Evolutionary conservation across 35 echinoderm and acorn worm species (phyloP), one percentile per base, ranked within the genome.

Genomic region (Apostichopus californicus): DNA sequence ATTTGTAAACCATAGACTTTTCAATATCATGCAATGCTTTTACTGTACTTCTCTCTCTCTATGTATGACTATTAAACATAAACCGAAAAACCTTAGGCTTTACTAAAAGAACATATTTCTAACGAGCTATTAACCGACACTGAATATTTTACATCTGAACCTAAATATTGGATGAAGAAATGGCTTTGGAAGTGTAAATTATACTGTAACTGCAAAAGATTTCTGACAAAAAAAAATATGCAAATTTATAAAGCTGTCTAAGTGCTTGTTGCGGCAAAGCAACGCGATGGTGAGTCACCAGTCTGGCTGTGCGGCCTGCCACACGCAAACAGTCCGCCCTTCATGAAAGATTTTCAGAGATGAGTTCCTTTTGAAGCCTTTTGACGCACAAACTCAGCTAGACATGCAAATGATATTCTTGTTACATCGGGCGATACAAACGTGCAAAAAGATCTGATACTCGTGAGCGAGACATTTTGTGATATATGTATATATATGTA

Each of bases 361-460:
- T 60, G 81, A 85, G 55, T 85, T 58, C n/a, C 20, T 17, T 21
- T 20, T 60, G 81, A 56, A 58, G 57, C 55, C 17, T 58, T 83
- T 59, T 85, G 81, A 85, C 81, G 81, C 81, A 85, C 55, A 58
- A 60, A 59, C 81, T n/a, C 81, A 57, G 81, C 81, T 57, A 85
- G 81, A 85, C 81, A 85, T 85, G 81, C 81, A 85, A 85, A 85
- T 85, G 81, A 85, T 85, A 85, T 85, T 58, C 81, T 58, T 58
- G 81, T 85, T 60, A 85, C 55, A 59, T 1, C 26, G 23, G 55
- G 78, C 8, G 81, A 85, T 85, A 59, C 81, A 85, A 85, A 59
- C 81, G 23, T 18, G 81, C 13, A 56, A 85, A 60, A 5, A 0
- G 55, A 85, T 85, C 56, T 55, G 12, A 85, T 59, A 56, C 21